Base-by-base conservation (phyloP, 2,888 invertebrate genomes). In the Hololepta plana region DNA sequence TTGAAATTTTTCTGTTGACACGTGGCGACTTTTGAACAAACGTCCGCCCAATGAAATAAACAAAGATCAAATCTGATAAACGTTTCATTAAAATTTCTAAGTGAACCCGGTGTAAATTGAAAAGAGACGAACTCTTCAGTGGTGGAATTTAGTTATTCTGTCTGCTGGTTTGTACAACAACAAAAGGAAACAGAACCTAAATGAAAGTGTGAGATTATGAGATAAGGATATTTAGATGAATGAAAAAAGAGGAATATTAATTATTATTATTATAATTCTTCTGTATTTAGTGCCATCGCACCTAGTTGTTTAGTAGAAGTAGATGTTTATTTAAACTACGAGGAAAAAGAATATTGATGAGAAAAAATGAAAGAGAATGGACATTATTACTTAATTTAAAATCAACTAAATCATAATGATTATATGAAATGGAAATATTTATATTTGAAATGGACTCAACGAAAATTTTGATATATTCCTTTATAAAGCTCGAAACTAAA, bases 141-240 rank as follows among this genome's bases (percentile, higher is more conserved):
- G 51, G 51, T 52, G 53, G 53, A 51, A 53, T 47, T 51, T 49
- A 46, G 47, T 40, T 42, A 46, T 49, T 53, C 50, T 51, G 49
- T 52, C 50, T 43, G 44, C 46, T 47, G 47, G 43, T 41, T 26
- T 44, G 37, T 40, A 31, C 9, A 34, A 26, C 32, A 42, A 7
- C 6, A n/a, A 8, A n/a, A 22, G 22, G 7, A 22, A 28, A 33
- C 31, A 17, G 7, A 17, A 7, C 7, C 17, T 7, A 7, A 17
- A 7, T 17, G 17, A 17, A 17, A 17, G 7, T 17, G 7, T 24
- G n/a, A 12, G 9, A 11, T 11, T 23, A 23, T 23, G n/a, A 23
- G 23, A 22, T 23, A 27, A 21, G 13, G 20, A 17, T 13, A 24
- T 28, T 4, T 24, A 13, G 10, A 24, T 28, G 7, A 24, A 10